Conservation (phyloP, 2,888 invertebrate species). For the Piscicola geometra region DNA sequence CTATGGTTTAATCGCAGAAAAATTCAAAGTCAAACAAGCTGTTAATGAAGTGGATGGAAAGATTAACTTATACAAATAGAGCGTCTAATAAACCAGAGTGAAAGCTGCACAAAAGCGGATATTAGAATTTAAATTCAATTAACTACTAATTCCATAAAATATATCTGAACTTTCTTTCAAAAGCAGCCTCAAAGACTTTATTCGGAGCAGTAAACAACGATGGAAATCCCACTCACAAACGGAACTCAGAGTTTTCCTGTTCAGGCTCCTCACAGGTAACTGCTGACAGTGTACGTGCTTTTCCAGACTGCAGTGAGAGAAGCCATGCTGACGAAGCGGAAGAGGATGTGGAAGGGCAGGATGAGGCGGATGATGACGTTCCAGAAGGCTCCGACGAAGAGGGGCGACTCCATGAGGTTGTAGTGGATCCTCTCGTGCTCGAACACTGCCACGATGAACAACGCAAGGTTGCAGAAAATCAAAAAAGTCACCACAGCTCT, state of each 20-base stretch:
- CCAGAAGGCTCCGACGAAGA: conserved; percentile 65
- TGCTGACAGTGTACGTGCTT: background rate
- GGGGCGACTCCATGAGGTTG: conserved; percentile 62
- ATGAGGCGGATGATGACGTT: conserved; percentile 62
- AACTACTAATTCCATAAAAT: too few species aligned
- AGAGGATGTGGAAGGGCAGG: conserved; percentile 34
- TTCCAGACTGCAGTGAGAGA: conserved; percentile 8
- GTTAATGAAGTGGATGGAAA: too few species aligned
- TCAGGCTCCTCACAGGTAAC: conserved; percentile 4
- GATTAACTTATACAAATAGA: too few species aligned
- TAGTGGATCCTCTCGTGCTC: conserved; percentile 61
- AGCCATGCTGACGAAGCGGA: conserved; percentile 34
- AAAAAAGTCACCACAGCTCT: conserved; percentile 65
- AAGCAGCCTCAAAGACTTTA: too few species aligned
- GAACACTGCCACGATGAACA: conserved; percentile 62
- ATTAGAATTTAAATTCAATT: too few species aligned
- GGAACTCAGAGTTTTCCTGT: too few species aligned
- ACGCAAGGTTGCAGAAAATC: conserved; percentile 64
- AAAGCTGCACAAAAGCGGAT: too few species aligned
- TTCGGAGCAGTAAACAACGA: background rate
- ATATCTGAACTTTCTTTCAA: too few species aligned
- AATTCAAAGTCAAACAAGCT: too few species aligned
- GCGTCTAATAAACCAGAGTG: too few species aligned
- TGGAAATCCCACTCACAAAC: too few species aligned
- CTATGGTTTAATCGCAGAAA: too few species aligned